Evolutionary conservation across 2,888 invertebrate species (phyloP).

Genomic region (Phalera bucephala): DNA sequence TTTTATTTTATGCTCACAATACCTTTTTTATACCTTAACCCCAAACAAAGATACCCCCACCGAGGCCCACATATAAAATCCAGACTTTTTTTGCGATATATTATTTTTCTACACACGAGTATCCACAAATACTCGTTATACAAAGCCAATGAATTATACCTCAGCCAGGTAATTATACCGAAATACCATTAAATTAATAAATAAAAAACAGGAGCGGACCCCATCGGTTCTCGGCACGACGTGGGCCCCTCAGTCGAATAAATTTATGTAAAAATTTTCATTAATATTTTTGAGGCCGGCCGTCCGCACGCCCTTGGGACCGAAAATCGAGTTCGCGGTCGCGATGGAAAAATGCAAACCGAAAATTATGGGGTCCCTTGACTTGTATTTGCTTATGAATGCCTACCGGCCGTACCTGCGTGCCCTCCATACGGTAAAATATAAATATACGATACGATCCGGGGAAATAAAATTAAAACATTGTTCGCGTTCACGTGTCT

Average conservation of each 20-base stretch:
- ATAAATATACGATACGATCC: constrained; percentile 66
- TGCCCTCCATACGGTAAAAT: constrained; percentile 52
- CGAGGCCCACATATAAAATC: background rate
- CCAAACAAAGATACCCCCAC: background rate
- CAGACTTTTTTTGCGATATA: constrained; percentile 22
- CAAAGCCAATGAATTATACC: constrained; percentile 79
- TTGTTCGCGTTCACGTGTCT: constrained; percentile 30
- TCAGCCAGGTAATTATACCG: constrained; percentile 81
- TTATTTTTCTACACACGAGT: constrained; percentile 52
- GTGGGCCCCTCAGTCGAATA: constrained; percentile 79
- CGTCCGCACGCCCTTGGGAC: constrained; percentile 79
- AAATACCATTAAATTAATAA: constrained; percentile 83
- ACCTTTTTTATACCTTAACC: too few relatives aligned
- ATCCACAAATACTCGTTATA: constrained; percentile 63
- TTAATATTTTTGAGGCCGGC: constrained; percentile 82
- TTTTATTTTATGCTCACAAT: too few relatives aligned
- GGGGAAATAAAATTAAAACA: constrained; percentile 69
- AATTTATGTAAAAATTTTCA: constrained; percentile 84
- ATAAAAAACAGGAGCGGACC: constrained; percentile 78
- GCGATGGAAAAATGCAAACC: constrained; percentile 83
- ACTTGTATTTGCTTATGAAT: constrained; percentile 83
- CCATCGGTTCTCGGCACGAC: constrained; percentile 66
- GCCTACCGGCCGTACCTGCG: constrained; percentile 49
- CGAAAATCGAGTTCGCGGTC: constrained; percentile 80
- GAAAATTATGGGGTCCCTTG: constrained; percentile 80